phyloP scores from a whole-genome alignment of 2,797 vertebrate species.

The Protosalanx chinensis region DNA sequence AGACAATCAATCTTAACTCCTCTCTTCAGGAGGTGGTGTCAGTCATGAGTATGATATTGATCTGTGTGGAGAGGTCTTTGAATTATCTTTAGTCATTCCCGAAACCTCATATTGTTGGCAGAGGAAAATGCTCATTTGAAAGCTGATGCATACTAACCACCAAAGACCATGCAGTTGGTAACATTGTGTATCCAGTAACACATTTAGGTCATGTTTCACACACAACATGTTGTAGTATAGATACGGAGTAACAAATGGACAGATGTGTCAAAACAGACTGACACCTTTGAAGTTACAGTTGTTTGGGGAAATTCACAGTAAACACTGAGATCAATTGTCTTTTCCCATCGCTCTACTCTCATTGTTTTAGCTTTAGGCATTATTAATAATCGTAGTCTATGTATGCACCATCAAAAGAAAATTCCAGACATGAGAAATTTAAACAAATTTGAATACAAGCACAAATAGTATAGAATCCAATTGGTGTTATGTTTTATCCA shows the following conservation, averaged over 20 bases:
- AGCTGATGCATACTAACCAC: conserved; percentile 35
- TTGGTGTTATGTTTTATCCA: conserved; percentile 51
- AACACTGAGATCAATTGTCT: conserved; percentile 15
- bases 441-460: no score
- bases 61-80: conserved; percentile 61
- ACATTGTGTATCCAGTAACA: not conserved
- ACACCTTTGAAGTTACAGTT: conserved; percentile 37
- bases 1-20: conserved; percentile 71
- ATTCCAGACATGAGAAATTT: conserved; percentile 16
- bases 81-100: conserved; percentile 68
- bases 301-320: conserved; percentile 48
- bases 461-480: no score
- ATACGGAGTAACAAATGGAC: conserved; percentile 25
- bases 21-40: conserved; percentile 64
- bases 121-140: conserved; percentile 52
- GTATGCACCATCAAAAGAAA: conserved; percentile 23
- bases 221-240: no score
- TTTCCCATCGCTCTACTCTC: conserved; percentile 31
- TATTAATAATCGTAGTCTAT: conserved; percentile 47
- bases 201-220: no score
- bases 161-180: conserved; percentile 32
- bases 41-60: conserved; percentile 65
- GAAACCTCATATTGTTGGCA: conserved; percentile 57
- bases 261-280: conserved; percentile 30
- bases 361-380: conserved; percentile 31